Conservation (phyloP, 2,797 vertebrate species). For the Tragelaphus oryx region DNA sequence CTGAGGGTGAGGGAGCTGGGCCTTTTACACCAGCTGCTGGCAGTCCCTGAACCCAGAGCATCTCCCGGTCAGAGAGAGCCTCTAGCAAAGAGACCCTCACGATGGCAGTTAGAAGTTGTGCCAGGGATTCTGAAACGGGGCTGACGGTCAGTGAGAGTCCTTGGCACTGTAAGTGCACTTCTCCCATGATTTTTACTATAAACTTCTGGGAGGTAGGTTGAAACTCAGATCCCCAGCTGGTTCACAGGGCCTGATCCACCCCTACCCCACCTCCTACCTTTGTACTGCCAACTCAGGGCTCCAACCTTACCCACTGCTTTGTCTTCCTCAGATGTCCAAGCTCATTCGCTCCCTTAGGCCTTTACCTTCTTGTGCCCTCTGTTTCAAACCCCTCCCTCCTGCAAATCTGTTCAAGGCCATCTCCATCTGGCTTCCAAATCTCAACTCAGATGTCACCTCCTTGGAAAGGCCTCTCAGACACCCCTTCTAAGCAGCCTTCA, state of each 20-base stretch:
- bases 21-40: neutral
- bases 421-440: neutral
- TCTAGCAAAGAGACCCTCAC: neutral
- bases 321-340: neutral
- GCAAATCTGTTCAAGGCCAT: neutral
- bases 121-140: neutral
- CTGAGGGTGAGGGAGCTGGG: neutral
- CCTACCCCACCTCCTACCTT: no score
- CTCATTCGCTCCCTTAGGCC: neutral
- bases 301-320: neutral
- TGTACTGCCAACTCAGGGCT: neutral
- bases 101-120: neutral
- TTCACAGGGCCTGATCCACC: neutral
- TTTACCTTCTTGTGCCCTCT: neutral
- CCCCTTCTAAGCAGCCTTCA: neutral
- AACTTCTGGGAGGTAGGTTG: neutral
- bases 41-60: neutral
- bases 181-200: fast-evolving
- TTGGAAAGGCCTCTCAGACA: neutral
- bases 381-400: neutral
- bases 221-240: neutral
- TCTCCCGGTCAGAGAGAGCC: neutral
- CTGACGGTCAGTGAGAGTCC: neutral
- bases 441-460: neutral
- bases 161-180: fast-evolving